Percentiles rank a stretch among this genome's conserved stretches.
Evolutionary conservation across 92 coral and sea anemone genomes (phyloP).

Genomic region (Heteractis magnifica): DNA sequence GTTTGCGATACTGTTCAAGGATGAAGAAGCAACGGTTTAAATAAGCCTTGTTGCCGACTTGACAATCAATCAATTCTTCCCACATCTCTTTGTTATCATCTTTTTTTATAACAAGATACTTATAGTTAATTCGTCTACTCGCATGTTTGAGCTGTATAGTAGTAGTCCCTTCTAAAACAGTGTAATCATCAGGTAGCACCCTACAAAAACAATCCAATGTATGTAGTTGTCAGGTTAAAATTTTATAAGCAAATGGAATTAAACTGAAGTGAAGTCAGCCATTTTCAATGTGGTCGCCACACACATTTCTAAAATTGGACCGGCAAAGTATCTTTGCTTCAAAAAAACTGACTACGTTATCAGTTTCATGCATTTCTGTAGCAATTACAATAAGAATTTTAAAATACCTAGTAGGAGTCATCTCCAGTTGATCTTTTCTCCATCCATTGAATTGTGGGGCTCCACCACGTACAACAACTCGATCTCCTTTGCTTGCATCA

Average conservation of each 20-base stretch:
- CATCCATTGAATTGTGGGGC: slow-evolving; percentile 22
- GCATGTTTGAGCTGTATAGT: slow-evolving; percentile 1
- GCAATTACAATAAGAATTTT: not conserved
- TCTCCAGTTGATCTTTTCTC: slow-evolving; percentile 28
- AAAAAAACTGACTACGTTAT: too few species aligned
- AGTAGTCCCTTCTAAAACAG: slow-evolving; percentile 26
- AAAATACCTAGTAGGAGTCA: slow-evolving; percentile 33
- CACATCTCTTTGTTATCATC: slow-evolving; percentile 24
- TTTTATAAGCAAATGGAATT: too few species aligned
- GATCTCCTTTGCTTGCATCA: slow-evolving; percentile 35
- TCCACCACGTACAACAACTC: slow-evolving; percentile 46
- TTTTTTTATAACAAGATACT: slow-evolving; percentile 37
- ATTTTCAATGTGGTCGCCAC: too few species aligned
- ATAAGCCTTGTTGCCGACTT: not conserved
- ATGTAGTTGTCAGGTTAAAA: too few species aligned
- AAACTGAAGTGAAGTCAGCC: too few species aligned
- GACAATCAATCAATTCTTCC: slow-evolving; percentile 29
- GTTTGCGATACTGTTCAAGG: slow-evolving; percentile 15
- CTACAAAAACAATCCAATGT: not conserved
- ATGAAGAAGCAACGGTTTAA: slow-evolving; percentile 44
- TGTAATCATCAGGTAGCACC: not conserved
- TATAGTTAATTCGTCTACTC: slow-evolving; percentile 21
- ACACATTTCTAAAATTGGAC: too few species aligned
- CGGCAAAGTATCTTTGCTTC: too few species aligned
- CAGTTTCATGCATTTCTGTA: too few species aligned